phyloP scores from a whole-genome alignment of 2,888 invertebrate genomes.

The Heliothis peltigera region DNA sequence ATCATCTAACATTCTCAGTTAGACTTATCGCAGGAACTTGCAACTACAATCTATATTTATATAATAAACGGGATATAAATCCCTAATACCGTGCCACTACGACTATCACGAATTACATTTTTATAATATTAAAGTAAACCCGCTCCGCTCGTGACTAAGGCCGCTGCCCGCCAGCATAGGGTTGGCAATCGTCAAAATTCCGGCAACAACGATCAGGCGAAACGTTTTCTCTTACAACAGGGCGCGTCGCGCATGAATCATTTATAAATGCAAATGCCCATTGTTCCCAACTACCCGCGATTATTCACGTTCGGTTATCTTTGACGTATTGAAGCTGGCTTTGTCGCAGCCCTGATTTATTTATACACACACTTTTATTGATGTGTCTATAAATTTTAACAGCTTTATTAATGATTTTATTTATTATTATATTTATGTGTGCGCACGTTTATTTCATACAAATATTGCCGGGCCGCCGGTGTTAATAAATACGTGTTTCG shows the following conservation, averaged over 20 bases:
- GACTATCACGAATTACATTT: no score
- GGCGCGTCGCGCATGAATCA: constrained; percentile 79
- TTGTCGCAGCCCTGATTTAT: constrained; percentile 67
- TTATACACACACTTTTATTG: constrained; percentile 63
- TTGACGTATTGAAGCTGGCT: constrained; percentile 75
- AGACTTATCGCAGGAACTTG: background rate
- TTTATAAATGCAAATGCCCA: constrained; percentile 84
- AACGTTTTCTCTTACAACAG: constrained; percentile 79
- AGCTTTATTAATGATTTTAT: constrained; percentile 62
- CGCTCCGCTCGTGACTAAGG: constrained; percentile 32
- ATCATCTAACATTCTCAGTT: no score
- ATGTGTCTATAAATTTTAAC: constrained; percentile 62
- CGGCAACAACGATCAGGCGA: constrained; percentile 66
- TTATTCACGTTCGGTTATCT: constrained; percentile 83
- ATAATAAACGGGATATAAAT: background rate
- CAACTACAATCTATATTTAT: background rate
- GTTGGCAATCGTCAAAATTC: constrained; percentile 74
- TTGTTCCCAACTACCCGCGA: constrained; percentile 80
- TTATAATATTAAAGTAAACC: no score
- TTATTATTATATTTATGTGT: constrained; percentile 50
- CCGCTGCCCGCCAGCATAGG: constrained; percentile 55
- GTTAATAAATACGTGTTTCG: constrained; percentile 15
- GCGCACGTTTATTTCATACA: constrained; percentile 5
- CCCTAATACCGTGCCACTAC: no score
- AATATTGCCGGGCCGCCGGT: background rate